Conservation (phyloP, 2,797 vertebrate genomes). For the Xiphorhynchus erythropygius region DNA sequence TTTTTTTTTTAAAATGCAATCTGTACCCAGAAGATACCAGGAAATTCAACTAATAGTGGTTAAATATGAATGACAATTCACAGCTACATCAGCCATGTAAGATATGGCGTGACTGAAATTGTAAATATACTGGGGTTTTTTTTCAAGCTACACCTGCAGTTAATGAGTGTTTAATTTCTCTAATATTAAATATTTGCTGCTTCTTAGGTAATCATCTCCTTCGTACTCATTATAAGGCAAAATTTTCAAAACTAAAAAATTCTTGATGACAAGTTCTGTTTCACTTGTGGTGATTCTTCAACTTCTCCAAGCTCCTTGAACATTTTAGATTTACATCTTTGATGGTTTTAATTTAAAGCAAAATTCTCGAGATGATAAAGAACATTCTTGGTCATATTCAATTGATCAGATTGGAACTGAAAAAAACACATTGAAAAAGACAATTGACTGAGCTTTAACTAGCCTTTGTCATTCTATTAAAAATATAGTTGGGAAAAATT, state of each 20-base stretch:
- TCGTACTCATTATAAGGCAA: neutral
- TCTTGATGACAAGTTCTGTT: neutral
- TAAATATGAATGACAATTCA: neutral
- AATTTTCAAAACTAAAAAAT: neutral
- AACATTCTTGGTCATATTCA: neutral
- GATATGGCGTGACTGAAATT: neutral
- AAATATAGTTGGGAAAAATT: neutral
- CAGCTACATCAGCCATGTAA: neutral
- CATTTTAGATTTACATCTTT: neutral
- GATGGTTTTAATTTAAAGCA: neutral
- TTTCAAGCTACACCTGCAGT: neutral
- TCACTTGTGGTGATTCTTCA: neutral
- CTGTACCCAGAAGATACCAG: neutral
- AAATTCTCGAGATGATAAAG: neutral
- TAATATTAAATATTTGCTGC: neutral
- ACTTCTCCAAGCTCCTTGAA: neutral
- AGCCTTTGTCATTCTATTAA: neutral
- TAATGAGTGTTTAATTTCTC: neutral
- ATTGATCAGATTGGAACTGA: neutral
- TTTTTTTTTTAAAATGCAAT: neutral
- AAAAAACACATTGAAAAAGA: neutral
- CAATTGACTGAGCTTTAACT: neutral
- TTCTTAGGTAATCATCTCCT: neutral
- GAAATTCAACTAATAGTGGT: neutral
- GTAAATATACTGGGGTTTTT: neutral